Evolutionary conservation across 2,888 invertebrate species (phyloP).

Genomic region (Hylaea fasciaria): DNA sequence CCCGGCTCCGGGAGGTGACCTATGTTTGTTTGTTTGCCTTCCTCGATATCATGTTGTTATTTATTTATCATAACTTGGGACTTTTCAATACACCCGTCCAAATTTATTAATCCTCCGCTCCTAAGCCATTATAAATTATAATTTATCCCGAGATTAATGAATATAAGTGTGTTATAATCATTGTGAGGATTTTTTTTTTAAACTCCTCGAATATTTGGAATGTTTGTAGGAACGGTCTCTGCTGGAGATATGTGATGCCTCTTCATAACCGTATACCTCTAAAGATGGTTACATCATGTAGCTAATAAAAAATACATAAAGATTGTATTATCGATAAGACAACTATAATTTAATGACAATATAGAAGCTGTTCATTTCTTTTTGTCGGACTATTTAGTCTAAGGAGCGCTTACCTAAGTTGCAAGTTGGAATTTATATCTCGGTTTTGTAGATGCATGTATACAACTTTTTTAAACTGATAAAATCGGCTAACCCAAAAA

Average conservation of each 20-base stretch:
- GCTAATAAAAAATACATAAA: constrained; percentile 39
- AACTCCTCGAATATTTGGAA: constrained; percentile 65
- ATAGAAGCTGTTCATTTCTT: neutral
- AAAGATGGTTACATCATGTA: constrained; percentile 37
- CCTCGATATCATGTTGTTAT: constrained; percentile 69
- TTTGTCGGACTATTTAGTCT: neutral
- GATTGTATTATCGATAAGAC: constrained; percentile 21
- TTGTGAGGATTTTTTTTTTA: constrained; percentile 61
- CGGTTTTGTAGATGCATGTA: too few relatives aligned
- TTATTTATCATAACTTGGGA: constrained; percentile 74
- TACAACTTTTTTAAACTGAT: too few relatives aligned
- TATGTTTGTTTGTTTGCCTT: constrained; percentile 71
- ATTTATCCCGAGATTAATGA: constrained; percentile 73
- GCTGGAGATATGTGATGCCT: constrained; percentile 41
- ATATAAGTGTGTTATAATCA: constrained; percentile 70
- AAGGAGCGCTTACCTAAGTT: too few relatives aligned
- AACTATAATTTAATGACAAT: constrained; percentile 25
- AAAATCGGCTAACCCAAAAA: too few relatives aligned
- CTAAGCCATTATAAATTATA: constrained; percentile 72
- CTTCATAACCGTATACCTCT: constrained; percentile 38
- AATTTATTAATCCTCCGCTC: constrained; percentile 69
- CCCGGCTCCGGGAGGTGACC: constrained; percentile 68
- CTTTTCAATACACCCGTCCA: constrained; percentile 74
- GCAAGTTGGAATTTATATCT: too few relatives aligned
- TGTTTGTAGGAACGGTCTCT: constrained; percentile 53